Conservation (phyloP, 2,113 vertebrate species). For the Gobio gobio region DNA sequence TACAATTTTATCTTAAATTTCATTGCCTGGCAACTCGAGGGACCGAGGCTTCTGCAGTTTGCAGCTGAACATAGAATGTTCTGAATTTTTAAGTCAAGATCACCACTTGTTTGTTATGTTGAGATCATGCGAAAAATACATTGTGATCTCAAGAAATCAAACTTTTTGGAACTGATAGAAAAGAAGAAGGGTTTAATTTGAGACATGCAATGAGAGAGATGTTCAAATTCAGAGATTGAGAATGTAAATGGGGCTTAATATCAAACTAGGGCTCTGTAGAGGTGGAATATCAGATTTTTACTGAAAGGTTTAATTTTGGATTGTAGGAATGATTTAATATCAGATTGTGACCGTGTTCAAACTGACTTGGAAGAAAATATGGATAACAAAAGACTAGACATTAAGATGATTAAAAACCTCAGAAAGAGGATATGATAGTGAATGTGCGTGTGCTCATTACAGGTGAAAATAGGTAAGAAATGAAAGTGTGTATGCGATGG, state of each 20-base stretch:
- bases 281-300: constrained; percentile 22
- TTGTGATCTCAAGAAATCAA: neutral
- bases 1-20: constrained; percentile 13
- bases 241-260: neutral
- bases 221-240: constrained; percentile 4
- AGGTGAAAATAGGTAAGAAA: constrained; percentile 10
- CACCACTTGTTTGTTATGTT: neutral
- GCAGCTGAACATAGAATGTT: neutral
- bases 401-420: constrained; percentile 19
- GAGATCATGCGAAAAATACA: neutral
- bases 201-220: neutral
- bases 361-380: neutral
- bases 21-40: neutral
- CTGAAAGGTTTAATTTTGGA: constrained; percentile 22
- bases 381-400: constrained; percentile 21
- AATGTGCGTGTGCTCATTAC: neutral
- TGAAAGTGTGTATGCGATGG: constrained; percentile 3
- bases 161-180: neutral
- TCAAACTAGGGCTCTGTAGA: neutral
- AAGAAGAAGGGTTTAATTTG: constrained; percentile 1
- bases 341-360: constrained; percentile 4
- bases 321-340: neutral
- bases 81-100: neutral
- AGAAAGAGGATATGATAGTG: constrained; percentile 8
- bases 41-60: neutral